Base-by-base conservation (phyloP, 2,888 invertebrate species). In the Drosophila monieri region DNA sequence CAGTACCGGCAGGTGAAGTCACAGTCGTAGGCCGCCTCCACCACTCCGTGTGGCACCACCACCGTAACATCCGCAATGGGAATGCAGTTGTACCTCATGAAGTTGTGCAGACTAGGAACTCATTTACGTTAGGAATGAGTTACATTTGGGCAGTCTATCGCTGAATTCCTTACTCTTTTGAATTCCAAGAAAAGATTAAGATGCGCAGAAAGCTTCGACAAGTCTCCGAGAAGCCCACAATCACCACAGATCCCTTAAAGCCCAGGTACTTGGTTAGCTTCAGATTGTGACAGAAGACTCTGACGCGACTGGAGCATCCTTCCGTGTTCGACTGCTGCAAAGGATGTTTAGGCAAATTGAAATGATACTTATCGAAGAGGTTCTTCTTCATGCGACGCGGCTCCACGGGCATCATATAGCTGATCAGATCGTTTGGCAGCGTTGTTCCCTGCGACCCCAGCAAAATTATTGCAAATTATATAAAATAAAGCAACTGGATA, bases 321-420 rank as follows among this genome's bases (percentile, higher is more conserved):
- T 25, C 3, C 9, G 30, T 12, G 59, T 10, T 12, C 1, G 1
- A 1, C 6, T 27, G 6, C 23, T 10, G 5, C 48, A 14, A 0
- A 9, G 12, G 0, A 1, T 15, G 5, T 1, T 65, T 48, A 1
- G 56, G n/a, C 6, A n/a, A 21, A 3, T 27, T 9, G 0, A 35
- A 32, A 25, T 59, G 58, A 0, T 4, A 4, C 5, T n/a, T 30
- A 5, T 51, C 51, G 10, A 84, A 88, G 53, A 76, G 72, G 25
- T 81, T 59, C 27, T 77, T 70, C 15, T 74, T 74, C 47, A 76
- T 70, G 10, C 79, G 77, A 0, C 78, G 68, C 1, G 89, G 90
- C 62, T 89, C 90, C 12, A 90, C 51, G 2, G 89, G 89, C 78
- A 89, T 86, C 89, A 89, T 90, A n/a, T 68, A 75, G 3, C 15